Conservation (phyloP, 2,113 vertebrate genomes). For the Lathamus discolor region DNA sequence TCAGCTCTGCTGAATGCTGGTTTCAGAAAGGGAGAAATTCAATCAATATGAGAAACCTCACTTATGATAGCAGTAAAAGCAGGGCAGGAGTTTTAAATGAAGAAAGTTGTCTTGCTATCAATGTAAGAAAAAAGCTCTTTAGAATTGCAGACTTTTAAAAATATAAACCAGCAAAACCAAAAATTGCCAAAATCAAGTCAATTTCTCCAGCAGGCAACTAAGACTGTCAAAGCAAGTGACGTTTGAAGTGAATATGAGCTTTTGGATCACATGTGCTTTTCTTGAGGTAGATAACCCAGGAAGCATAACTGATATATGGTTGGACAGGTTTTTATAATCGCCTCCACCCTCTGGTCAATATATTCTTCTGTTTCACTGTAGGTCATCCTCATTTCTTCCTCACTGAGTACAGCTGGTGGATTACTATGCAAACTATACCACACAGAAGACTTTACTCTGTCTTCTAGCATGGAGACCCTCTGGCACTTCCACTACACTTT, state of each 20-base stretch:
- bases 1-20: not conserved
- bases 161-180: not conserved
- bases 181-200: not conserved
- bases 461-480: conserved; percentile 42
- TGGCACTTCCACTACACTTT: not conserved
- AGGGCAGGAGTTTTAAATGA: not conserved
- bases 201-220: not conserved
- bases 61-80: not conserved
- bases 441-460: not conserved
- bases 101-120: not conserved
- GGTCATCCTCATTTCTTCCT: not conserved
- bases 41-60: not conserved
- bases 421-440: not conserved
- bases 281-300: not conserved
- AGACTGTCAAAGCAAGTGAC: not conserved
- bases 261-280: not conserved
- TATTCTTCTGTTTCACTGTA: not conserved
- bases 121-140: not conserved
- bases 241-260: not conserved
- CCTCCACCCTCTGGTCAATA: conserved; percentile 31
- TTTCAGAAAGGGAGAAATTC: not conserved
- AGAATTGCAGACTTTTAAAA: not conserved
- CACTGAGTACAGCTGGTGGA: not conserved
- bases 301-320: not conserved
- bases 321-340: not conserved